Base-by-base conservation (phyloP, 2,888 invertebrate genomes). In the Drosophila borborema region DNA sequence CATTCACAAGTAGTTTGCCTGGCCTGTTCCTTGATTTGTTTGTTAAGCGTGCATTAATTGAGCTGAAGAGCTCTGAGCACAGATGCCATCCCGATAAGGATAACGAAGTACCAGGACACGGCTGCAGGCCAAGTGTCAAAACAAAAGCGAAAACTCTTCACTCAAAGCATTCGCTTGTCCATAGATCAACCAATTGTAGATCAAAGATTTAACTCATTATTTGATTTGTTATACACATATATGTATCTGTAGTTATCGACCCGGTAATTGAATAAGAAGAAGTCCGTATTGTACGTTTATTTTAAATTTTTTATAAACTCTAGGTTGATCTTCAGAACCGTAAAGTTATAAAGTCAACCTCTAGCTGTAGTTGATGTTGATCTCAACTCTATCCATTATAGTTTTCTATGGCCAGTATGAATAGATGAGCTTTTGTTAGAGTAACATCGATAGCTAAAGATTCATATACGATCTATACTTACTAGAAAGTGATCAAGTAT, bases 21-120 rank as follows among this genome's bases (percentile, higher is more conserved):
- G 63, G 58, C 43, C 64, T 69, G 59, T 67, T 71, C 62, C 55
- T 65, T 72, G 71, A 74, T 85, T 88, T 82, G 77, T 77, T 83
- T 72, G 80, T 76, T 77, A 74, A 86, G 74, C 86, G 90, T 77
- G 90, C 88, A 81, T 86, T 86, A 86, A 86, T 86, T 86, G 81
- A 90, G 87, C 71, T 87, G 58, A 81, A 79, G 81, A 68, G 86
- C 62, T 60, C 71, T 56, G 45, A 66, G 58, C 74, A 64, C 81
- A 73, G 83, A 86, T 83, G 62, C 20, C 54, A 9, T 31, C 31
- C 58, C 51, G 78, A 80, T 76, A 74, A 78, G 86, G 59, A 69
- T 74, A 63, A 74, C 70, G 70, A 65, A 70, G 74, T 71, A 34
- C 51, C 56, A 41, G 59, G 48, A 49, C 64, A 66, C 48, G 59